phyloP scores from a whole-genome alignment of 92 coral and sea anemone species.

The Siderastrea radians region DNA sequence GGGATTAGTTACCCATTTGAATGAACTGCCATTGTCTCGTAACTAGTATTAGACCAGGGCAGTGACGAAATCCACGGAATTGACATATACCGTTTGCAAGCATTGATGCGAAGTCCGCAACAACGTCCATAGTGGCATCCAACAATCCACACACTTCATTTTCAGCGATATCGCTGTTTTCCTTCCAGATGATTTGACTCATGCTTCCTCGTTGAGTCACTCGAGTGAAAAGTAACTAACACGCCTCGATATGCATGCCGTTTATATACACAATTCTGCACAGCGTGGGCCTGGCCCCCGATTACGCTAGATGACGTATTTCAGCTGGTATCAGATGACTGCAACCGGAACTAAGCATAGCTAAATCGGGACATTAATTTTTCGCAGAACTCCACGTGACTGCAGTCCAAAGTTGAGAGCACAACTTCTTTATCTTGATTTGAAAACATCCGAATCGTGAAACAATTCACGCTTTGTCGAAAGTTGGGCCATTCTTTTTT shows the following conservation, averaged over 20 bases:
- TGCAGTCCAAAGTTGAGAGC: background rate
- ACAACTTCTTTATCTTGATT: background rate
- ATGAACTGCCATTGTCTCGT: background rate
- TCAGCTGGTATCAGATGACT: constrained; percentile 7
- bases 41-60: background rate
- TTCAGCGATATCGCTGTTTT: background rate
- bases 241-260: background rate
- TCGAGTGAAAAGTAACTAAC: background rate
- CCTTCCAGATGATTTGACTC: background rate
- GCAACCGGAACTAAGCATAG: constrained; percentile 3
- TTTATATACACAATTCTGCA: background rate
- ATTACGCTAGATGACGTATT: constrained; percentile 25
- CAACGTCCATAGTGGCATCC: constrained; percentile 48
- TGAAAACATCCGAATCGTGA: constrained; percentile 3
- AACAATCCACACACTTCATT: constrained; percentile 9
- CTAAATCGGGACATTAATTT: background rate
- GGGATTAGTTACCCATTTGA: no score
- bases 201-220: background rate
- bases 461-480: background rate
- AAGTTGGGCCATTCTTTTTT: background rate
- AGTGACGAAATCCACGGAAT: background rate
- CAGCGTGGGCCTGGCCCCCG: constrained; percentile 17
- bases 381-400: background rate
- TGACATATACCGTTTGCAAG: constrained; percentile 58
- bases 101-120: constrained; percentile 51